These are phyloP conservation scores for Cossypha polioptera DNA, from an alignment of 2,797 vertebrate species.

Conservation along the genomic window DNA sequence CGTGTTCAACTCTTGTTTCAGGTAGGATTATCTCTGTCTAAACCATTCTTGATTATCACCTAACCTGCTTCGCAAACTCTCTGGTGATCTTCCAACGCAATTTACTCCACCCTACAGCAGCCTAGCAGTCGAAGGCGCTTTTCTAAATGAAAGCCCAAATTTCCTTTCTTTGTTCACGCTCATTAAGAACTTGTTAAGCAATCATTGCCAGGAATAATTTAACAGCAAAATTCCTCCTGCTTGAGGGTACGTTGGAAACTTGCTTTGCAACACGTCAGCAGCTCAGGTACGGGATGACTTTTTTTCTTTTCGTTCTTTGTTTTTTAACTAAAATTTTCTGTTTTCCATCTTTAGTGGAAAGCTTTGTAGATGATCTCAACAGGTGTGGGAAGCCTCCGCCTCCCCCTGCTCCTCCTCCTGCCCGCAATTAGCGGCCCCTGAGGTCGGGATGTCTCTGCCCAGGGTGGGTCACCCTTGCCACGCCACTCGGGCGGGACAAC, in stretches of 20 bases:
- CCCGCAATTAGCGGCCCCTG: fast-evolving
- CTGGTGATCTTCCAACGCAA: background rate
- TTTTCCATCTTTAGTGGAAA: background rate
- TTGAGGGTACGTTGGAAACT: background rate
- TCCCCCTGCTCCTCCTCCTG: background rate
- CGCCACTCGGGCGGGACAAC: background rate
- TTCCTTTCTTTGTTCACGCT: background rate
- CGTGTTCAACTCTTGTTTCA: background rate
- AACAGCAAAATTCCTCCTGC: background rate
- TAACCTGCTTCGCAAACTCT: background rate
- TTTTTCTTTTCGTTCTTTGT: background rate
- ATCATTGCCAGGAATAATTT: background rate
- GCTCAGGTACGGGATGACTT: background rate
- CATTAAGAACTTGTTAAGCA: background rate
- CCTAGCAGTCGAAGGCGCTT: background rate
- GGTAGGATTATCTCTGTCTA: background rate
- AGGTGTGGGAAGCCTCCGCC: background rate
- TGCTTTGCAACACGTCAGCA: background rate
- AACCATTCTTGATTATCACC: background rate
- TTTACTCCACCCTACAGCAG: background rate
- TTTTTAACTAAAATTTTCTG: no score
- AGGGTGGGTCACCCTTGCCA: fast-evolving
- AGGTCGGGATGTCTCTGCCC: fast-evolving
- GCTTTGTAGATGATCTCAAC: background rate
- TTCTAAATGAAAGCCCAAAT: background rate